Conservation (phyloP, 2,888 invertebrate species). For the Polyommatus iphigenia region DNA sequence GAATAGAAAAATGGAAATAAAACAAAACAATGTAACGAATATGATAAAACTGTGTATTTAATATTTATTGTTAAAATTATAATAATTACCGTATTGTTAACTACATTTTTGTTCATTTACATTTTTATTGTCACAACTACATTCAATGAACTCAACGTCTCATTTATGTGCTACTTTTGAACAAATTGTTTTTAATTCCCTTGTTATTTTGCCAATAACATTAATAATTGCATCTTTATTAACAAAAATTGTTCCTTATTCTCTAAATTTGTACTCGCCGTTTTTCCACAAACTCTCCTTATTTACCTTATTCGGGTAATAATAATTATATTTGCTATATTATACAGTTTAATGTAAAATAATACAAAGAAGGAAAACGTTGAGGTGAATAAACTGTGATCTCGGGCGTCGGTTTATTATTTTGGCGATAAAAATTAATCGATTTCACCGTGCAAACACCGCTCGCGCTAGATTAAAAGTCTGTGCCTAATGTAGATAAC, state of each 20-base stretch:
- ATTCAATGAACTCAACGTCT: not conserved
- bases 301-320: too few relatives aligned
- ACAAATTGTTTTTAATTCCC: not conserved
- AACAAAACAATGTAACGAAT: not conserved
- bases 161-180: not conserved
- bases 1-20: not conserved
- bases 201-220: not conserved
- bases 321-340: not conserved
- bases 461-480: not conserved
- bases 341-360: not conserved
- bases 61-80: not conserved
- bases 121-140: not conserved
- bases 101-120: not conserved
- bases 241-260: too few relatives aligned
- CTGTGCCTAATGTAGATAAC: too few relatives aligned
- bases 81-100: not conserved
- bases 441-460: not conserved
- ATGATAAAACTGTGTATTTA: too few relatives aligned
- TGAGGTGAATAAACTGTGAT: not conserved
- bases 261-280: too few relatives aligned
- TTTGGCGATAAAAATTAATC: conserved; percentile 12
- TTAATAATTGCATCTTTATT: too few relatives aligned
- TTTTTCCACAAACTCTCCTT: too few relatives aligned
- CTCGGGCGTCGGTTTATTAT: not conserved
- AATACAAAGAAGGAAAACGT: not conserved